Conservation (phyloP, 1,140 invertebrate species). For the Macrotrachela quadricornifera region DNA sequence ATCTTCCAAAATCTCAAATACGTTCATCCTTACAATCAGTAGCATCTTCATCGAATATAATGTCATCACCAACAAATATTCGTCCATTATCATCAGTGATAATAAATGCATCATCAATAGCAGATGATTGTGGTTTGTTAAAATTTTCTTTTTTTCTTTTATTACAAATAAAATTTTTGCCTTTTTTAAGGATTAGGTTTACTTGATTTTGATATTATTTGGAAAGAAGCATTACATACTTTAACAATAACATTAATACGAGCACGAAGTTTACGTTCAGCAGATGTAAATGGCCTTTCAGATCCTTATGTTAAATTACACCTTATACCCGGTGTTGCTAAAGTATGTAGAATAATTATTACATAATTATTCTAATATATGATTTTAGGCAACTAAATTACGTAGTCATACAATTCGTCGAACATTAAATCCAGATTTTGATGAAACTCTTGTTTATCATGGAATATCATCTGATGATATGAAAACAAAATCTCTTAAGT, state of each 20-base stretch:
- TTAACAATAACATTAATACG: background rate
- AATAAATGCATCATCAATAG: no score
- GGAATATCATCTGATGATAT: slow-evolving; percentile 60
- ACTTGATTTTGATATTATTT: no score
- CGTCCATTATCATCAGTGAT: no score
- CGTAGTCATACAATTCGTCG: slow-evolving; percentile 70
- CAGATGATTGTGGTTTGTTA: no score
- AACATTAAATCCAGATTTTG: slow-evolving; percentile 74
- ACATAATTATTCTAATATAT: background rate
- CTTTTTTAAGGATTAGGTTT: no score
- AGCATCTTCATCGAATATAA: no score
- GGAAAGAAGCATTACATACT: no score
- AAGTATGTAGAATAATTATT: background rate
- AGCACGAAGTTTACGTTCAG: slow-evolving; percentile 21
- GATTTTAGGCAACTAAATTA: slow-evolving; percentile 42
- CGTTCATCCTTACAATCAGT: no score
- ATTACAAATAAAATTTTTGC: no score
- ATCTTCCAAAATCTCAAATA: no score
- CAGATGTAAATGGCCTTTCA: slow-evolving; percentile 31
- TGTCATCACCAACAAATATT: no score
- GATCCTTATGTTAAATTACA: slow-evolving; percentile 44
- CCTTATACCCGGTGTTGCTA: slow-evolving; percentile 34
- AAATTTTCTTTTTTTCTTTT: no score
- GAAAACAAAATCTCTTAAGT: slow-evolving; percentile 45
- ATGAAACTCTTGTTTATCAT: slow-evolving; percentile 71